phyloP scores from a whole-genome alignment of 2,113 vertebrate species.

The Miniopterus natalensis region DNA sequence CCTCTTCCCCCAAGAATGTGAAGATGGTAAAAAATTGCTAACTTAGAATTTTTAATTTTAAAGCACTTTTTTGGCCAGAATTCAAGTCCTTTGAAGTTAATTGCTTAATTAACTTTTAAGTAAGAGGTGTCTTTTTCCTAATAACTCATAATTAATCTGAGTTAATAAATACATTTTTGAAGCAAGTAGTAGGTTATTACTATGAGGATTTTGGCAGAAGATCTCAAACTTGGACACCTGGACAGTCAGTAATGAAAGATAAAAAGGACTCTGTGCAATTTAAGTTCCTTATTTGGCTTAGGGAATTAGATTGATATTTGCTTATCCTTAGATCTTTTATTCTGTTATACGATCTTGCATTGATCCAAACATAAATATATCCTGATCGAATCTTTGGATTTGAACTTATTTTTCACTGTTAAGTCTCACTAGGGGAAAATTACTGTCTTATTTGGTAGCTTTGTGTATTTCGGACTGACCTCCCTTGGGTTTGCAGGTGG shows the following conservation, averaged over 20 bases:
- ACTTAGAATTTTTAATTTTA: conserved; percentile 50
- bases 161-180: conserved; percentile 53
- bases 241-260: conserved; percentile 43
- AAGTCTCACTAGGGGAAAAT: conserved; percentile 21
- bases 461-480: conserved; percentile 60
- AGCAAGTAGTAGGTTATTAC: conserved; percentile 37
- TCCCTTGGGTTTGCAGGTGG: conserved; percentile 4
- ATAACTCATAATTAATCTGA: conserved; percentile 52
- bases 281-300: conserved; percentile 25
- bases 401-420: conserved; percentile 38
- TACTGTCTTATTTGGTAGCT: background rate
- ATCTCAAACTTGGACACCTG: conserved; percentile 45
- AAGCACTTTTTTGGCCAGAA: background rate
- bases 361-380: conserved; percentile 45
- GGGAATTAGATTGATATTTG: background rate
- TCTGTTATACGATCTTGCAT: conserved; percentile 9
- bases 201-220: conserved; percentile 27
- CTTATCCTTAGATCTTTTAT: conserved; percentile 22
- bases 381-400: background rate
- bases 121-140: conserved; percentile 55
- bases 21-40: conserved; percentile 55
- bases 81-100: conserved; percentile 57
- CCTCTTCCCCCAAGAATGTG: background rate
- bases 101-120: conserved; percentile 56
- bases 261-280: conserved; percentile 24